Conservation (phyloP, 2,797 vertebrate genomes). For the Threskiornis aethiopicus region DNA sequence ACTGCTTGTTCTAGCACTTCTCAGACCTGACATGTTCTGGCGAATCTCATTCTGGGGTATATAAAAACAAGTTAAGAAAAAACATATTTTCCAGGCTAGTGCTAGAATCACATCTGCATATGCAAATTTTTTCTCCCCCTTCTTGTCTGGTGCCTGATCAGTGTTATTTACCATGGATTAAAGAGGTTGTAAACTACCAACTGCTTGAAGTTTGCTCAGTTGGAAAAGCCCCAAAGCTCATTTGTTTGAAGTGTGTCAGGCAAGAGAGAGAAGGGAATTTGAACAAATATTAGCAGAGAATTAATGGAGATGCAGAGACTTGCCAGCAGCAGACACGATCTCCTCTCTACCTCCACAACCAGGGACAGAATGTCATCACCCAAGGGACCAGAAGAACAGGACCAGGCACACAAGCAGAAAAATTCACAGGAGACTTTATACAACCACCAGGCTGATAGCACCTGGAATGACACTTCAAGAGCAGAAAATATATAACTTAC, state of each 20-base stretch:
- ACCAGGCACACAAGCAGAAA: background rate
- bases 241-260: background rate
- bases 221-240: background rate
- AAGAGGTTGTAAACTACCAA: background rate
- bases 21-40: background rate
- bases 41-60: background rate
- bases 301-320: background rate
- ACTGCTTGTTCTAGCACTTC: background rate
- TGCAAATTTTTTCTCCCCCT: background rate
- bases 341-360: background rate
- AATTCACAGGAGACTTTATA: background rate
- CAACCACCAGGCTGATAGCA: accelerated
- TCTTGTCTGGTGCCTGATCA: background rate
- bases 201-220: background rate
- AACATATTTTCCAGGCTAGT: background rate
- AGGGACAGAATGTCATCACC: background rate
- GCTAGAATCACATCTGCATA: background rate
- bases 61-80: background rate
- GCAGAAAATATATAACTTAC: accelerated
- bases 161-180: background rate
- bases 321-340: background rate
- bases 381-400: background rate
- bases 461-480: background rate
- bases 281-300: background rate
- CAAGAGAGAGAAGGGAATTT: background rate